Conservation (phyloP, 2,888 invertebrate genomes). For the Lissonota sp. region DNA sequence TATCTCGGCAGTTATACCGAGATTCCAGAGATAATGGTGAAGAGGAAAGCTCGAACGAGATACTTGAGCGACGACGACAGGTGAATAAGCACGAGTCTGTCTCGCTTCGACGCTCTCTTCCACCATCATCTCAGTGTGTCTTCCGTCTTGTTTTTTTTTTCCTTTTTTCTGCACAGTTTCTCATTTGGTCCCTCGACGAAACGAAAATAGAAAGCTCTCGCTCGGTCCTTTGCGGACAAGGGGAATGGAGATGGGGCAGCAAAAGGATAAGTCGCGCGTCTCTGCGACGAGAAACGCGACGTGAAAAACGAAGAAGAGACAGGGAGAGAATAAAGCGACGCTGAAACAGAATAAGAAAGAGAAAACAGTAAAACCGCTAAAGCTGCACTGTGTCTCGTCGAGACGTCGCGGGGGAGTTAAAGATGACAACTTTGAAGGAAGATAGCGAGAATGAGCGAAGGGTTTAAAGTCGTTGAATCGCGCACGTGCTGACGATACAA, state of each 20-base stretch:
- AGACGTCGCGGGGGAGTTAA: conserved; percentile 21
- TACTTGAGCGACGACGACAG: conserved; percentile 76
- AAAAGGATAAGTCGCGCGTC: conserved; percentile 57
- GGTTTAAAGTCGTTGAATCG: conserved; percentile 17
- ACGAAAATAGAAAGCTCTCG: conserved; percentile 62
- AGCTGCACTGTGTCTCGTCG: conserved; percentile 40
- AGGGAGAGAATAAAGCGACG: not conserved
- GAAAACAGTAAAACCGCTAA: conserved; percentile 24
- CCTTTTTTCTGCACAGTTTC: conserved; percentile 13
- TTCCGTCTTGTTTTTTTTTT: not conserved
- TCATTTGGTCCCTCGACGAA: conserved; percentile 36
- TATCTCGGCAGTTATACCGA: not conserved
- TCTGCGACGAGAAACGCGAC: conserved; percentile 23
- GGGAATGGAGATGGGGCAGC: conserved; percentile 3
- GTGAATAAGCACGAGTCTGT: conserved; percentile 69
- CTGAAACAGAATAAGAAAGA: conserved; percentile 2
- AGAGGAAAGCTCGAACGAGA: conserved; percentile 23
- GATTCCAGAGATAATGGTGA: conserved; percentile 5
- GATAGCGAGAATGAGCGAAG: conserved; percentile 14
- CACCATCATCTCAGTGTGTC: conserved; percentile 7
- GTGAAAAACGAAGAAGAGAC: conserved; percentile 38
- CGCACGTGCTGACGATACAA: conserved; percentile 6
- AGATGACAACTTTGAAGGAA: conserved; percentile 44
- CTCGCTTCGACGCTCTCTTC: conserved; percentile 26
- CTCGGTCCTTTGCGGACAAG: conserved; percentile 52